A percentile compares a stretch with the other conserved stretches of the same genome.
phyloP scores from a whole-genome alignment of 2,888 invertebrate genomes.

The Listrodromus nycthemerus region DNA sequence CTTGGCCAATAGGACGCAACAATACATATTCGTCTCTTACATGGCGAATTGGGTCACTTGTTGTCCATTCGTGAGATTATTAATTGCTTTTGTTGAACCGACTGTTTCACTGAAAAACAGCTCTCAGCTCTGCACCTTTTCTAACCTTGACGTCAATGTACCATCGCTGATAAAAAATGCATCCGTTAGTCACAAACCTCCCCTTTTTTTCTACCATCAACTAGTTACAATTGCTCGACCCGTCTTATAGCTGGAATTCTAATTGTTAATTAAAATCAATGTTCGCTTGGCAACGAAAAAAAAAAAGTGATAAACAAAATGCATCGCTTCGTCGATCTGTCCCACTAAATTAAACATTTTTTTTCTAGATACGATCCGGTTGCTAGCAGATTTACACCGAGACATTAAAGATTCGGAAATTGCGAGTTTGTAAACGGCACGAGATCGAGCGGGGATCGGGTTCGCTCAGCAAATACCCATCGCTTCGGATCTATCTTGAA shows the following conservation, averaged over 20 bases:
- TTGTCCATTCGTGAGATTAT: conserved; percentile 36
- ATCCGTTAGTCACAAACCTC: not conserved
- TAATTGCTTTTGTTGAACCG: conserved; percentile 23
- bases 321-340: too few relatives aligned
- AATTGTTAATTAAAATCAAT: not conserved
- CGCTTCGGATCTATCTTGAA: conserved; percentile 3
- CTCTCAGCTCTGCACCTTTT: conserved; percentile 17
- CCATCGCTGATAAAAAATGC: conserved; percentile 52
- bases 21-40: conserved; percentile 7
- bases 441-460: conserved; percentile 4
- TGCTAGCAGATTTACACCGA: not conserved
- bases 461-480: not conserved
- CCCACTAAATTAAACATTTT: too few relatives aligned
- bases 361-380: not conserved
- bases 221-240: not conserved
- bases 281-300: not conserved
- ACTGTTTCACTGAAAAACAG: conserved; percentile 13
- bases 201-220: not conserved
- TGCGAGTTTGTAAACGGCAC: conserved; percentile 7
- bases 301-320: too few relatives aligned
- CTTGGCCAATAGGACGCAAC: not conserved
- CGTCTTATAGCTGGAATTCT: not conserved
- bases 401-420: conserved; percentile 12
- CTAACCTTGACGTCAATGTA: conserved; percentile 45
- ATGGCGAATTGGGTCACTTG: conserved; percentile 49